Evolutionary conservation across 2,888 invertebrate species (phyloP).

Genomic region (Noctuana brunneofusca): DNA sequence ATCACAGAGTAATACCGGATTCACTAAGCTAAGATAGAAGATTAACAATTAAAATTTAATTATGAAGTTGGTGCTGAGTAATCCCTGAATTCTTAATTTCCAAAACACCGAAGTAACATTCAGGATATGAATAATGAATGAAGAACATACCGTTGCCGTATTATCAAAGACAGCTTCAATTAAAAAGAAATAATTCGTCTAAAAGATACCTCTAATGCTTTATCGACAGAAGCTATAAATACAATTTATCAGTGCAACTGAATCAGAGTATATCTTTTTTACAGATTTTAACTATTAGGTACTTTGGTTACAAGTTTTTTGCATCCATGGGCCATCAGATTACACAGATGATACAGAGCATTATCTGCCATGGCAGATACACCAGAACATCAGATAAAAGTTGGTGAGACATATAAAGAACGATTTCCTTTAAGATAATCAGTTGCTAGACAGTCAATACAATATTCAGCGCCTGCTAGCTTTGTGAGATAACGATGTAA

Average conservation of each 20-base stretch:
- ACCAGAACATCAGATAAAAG: background rate
- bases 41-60: conserved; percentile 21
- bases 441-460: conserved; percentile 32
- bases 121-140: conserved; percentile 7
- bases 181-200: background rate
- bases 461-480: conserved; percentile 40
- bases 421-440: conserved; percentile 26
- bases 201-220: background rate
- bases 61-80: conserved; percentile 4
- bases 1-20: conserved; percentile 1
- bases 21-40: background rate
- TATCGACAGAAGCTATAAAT: background rate
- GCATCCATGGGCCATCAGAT: no score
- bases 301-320: no score
- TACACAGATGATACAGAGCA: no score
- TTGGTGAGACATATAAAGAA: background rate
- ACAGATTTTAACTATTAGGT: no score
- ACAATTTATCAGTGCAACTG: no score
- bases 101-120: conserved; percentile 24
- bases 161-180: conserved; percentile 3
- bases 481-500: conserved; percentile 46
- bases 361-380: no score
- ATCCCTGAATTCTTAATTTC: conserved; percentile 14
- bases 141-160: background rate
- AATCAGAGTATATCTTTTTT: no score